phyloP scores from a whole-genome alignment of 2,113 vertebrate species.

The Ophthalmolycus amberensis region DNA sequence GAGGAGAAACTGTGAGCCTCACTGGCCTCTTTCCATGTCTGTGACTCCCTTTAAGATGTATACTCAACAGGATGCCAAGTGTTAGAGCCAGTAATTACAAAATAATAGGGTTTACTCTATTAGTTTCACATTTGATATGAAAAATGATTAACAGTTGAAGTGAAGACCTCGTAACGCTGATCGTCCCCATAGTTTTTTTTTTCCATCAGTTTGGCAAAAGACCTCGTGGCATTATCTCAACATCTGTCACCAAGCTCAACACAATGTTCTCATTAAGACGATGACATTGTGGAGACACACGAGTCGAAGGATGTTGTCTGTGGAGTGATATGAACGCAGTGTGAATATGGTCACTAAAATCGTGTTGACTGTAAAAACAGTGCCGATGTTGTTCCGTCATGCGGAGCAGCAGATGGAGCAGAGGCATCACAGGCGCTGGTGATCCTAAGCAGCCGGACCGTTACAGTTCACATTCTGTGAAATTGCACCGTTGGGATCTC shows the following conservation, averaged over 20 bases:
- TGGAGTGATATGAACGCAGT: conserved; percentile 1
- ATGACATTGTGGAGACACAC: background rate
- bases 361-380: conserved; percentile 35
- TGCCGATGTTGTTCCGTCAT: conserved; percentile 7
- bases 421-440: conserved; percentile 8
- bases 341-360: conserved; percentile 20
- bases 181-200: background rate
- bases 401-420: conserved; percentile 44
- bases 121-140: conserved; percentile 2
- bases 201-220: background rate
- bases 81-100: conserved; percentile 7
- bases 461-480: conserved; percentile 3
- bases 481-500: conserved; percentile 16
- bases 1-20: background rate
- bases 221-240: background rate
- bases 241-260: background rate
- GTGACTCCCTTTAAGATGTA: background rate
- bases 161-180: background rate
- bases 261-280: conserved; percentile 3
- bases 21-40: background rate
- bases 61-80: background rate
- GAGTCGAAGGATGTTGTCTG: background rate
- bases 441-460: background rate
- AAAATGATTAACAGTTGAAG: background rate
- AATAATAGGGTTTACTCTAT: conserved; percentile 3